phyloP scores from a whole-genome alignment of 1,140 invertebrate species.

The Nymphalis io region DNA sequence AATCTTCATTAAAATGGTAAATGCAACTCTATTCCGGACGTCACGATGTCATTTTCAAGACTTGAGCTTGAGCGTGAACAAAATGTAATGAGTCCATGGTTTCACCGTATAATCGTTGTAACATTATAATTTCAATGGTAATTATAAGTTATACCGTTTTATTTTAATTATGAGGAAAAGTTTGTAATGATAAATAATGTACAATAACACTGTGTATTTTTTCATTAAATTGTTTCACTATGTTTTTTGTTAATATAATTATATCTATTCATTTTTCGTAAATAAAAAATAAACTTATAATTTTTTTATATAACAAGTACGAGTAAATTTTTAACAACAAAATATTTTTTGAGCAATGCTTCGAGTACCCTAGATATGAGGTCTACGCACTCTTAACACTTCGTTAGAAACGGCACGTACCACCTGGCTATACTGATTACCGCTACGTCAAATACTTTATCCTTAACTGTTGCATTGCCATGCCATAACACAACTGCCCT shows the following conservation, averaged over 20 bases:
- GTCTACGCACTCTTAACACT: constrained; percentile 27
- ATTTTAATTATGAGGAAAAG: not conserved
- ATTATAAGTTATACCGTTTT: not conserved
- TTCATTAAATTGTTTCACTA: too few relatives aligned
- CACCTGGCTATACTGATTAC: constrained; percentile 41
- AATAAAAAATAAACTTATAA: too few relatives aligned
- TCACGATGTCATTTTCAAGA: constrained; percentile 43
- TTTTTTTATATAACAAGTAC: too few relatives aligned
- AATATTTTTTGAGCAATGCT: not conserved
- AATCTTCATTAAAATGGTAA: constrained; percentile 39
- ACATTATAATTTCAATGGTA: constrained; percentile 9
- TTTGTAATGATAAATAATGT: not conserved
- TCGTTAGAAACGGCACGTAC: constrained; percentile 48
- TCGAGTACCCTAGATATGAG: constrained; percentile 13
- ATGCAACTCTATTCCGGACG: constrained; percentile 44
- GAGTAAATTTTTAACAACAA: not conserved
- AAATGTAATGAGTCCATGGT: constrained; percentile 28
- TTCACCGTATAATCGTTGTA: constrained; percentile 19
- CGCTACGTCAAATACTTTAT: constrained; percentile 40
- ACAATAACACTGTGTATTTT: not conserved
- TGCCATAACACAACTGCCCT: constrained; percentile 51
- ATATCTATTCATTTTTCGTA: too few relatives aligned
- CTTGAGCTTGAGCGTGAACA: constrained; percentile 26
- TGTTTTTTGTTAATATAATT: too few relatives aligned
- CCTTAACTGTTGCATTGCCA: constrained; percentile 42